Evolutionary conservation across 2,113 vertebrate genomes (phyloP), one percentile per base, ranked within the genome.

Genomic region (Syrrhaptes paradoxus): DNA sequence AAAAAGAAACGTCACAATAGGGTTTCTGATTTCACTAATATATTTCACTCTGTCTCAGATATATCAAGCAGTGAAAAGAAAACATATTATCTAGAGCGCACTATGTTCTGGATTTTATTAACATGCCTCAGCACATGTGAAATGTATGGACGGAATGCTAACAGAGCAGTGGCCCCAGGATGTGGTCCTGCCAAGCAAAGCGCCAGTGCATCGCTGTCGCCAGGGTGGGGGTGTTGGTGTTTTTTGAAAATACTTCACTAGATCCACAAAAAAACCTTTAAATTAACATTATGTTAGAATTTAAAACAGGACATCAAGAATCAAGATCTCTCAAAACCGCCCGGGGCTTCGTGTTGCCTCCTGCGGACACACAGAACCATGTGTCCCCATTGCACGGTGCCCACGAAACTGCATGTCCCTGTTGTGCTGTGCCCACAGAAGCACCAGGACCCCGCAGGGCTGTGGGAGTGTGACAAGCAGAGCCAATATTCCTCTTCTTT

Each of bases 151-250:
- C 13, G 41, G 41, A 41, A 41, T 2, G 28, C 22, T 20, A 55
- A 29, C 17, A 1, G 18, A n/a, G 18, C 58, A 31, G 48, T 10
- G 28, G 26, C 20, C 24, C 20, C 3, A 4, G 26, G 3, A 2
- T 4, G 2, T 1, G 19, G 22, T 17, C n/a, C 34, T 41, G 41
- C 41, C 41, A 14, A 41, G 41, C 41, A 41, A 41, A 41, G 41
- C 41, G 13, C 41, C 41, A 41, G 41, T 1, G 13, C 24, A 7
- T 10, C 0, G 0, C 17, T 25, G 28, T 4, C 15, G 14, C 3
- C n/a, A 2, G 32, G 2, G 2, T 3, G 18, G 17, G 17, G 5
- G 0, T 7, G 13, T 29, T 57, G 8, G 4, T 26, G 41, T 36
- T 58, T 31, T 17, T 29, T 11, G 11, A 9, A 58, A 36, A 8